Evolutionary conservation across 53 echinoderm and acorn worm species (phyloP).

Genomic region (Astropecten irregularis): DNA sequence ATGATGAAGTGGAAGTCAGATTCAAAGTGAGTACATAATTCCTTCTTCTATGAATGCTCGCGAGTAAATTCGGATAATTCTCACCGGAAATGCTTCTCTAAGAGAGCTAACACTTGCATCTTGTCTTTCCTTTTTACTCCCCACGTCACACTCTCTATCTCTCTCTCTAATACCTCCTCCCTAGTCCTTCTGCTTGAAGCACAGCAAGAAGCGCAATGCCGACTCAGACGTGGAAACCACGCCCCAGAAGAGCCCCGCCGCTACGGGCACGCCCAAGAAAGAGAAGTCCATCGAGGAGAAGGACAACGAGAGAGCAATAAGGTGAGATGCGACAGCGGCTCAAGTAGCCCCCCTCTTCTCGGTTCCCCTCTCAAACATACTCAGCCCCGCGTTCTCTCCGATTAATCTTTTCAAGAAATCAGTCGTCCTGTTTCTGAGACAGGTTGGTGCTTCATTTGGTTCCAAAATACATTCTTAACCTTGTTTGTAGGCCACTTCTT

Average conservation of each 20-base stretch:
- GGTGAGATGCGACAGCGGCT: too few species aligned
- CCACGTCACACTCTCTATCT: too few species aligned
- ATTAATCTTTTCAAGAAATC: too few species aligned
- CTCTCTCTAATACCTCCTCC: not conserved
- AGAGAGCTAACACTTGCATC: not conserved
- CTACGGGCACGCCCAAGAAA: conserved; percentile 66
- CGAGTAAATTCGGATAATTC: not conserved
- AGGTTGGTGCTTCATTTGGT: too few species aligned
- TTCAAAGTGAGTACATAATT: conserved; percentile 74
- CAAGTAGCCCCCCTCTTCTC: too few species aligned
- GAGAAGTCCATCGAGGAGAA: conserved; percentile 93
- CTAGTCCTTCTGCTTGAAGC: conserved; percentile 89
- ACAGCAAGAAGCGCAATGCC: conserved; percentile 71
- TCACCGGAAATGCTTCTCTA: too few species aligned
- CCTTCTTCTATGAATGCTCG: not conserved
- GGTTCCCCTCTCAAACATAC: too few species aligned
- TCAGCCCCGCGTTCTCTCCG: too few species aligned
- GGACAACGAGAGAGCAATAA: conserved; percentile 91
- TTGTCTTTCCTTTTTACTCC: not conserved
- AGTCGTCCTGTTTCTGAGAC: too few species aligned
- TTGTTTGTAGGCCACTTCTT: not conserved
- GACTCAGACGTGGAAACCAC: conserved; percentile 52
- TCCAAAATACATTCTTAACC: not conserved
- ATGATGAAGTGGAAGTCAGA: conserved; percentile 89
- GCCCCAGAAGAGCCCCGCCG: conserved; percentile 49